phyloP scores from a whole-genome alignment of 2,797 vertebrate species.

The Ptychobarbus kaznakovi region DNA sequence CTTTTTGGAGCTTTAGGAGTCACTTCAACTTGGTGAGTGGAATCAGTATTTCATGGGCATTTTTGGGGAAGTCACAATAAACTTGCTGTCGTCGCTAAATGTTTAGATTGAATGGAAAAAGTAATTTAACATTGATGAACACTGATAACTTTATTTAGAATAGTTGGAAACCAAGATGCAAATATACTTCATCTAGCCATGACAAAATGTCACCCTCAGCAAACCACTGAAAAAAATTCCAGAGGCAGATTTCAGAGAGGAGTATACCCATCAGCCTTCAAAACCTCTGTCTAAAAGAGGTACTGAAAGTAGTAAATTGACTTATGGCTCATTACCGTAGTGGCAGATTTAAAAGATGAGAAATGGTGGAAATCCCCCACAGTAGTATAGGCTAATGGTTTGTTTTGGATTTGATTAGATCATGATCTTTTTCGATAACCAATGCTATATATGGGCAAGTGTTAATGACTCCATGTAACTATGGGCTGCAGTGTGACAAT shows the following conservation, averaged over 20 bases:
- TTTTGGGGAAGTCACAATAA: neutral
- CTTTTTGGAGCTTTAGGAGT: neutral
- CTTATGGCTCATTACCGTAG: neutral
- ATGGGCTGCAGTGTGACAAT: neutral
- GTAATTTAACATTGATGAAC: neutral
- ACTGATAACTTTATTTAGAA: neutral
- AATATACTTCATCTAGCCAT: neutral
- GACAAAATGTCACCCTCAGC: neutral
- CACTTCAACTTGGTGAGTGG: slow-evolving; percentile 1
- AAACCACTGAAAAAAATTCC: neutral
- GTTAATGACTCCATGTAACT: too few relatives aligned
- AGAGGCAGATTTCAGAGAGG: neutral
- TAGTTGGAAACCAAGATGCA: neutral
- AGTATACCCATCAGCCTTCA: too few relatives aligned
- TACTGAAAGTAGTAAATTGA: neutral
- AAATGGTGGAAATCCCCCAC: neutral
- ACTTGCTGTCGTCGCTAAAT: neutral
- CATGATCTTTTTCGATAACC: neutral
- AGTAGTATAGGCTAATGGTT: neutral
- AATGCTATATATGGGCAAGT: neutral
- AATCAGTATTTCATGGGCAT: neutral
- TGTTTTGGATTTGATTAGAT: neutral
- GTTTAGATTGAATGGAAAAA: neutral
- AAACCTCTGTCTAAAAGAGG: neutral
- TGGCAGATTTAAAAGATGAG: neutral